A percentile compares a stretch with the other conserved stretches of the same genome.
phyloP scores from a whole-genome alignment of 1,140 invertebrate species.

The Conopomorpha cramerella region DNA sequence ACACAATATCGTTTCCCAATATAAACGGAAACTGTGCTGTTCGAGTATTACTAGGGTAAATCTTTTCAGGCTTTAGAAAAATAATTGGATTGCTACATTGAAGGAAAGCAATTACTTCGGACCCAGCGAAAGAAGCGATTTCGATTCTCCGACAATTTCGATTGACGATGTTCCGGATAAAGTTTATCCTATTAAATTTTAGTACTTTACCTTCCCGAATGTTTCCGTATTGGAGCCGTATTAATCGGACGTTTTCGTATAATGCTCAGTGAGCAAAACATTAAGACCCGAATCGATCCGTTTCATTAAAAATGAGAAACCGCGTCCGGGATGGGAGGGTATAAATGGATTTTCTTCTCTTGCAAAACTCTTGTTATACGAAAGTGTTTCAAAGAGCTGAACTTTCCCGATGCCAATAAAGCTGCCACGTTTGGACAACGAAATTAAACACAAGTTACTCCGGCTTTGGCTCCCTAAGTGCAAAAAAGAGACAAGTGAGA shows the following conservation, averaged over 20 bases:
- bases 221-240: conserved; percentile 22
- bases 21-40: conserved; percentile 28
- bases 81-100: conserved; percentile 45
- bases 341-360: too few relatives aligned
- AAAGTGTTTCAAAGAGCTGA: too few relatives aligned
- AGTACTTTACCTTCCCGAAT: conserved; percentile 22
- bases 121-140: conserved; percentile 32
- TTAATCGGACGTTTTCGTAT: too few relatives aligned
- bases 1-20: conserved; percentile 36
- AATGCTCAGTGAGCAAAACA: conserved; percentile 2
- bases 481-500: too few relatives aligned
- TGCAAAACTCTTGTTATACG: too few relatives aligned
- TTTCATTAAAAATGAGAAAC: too few relatives aligned
- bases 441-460: conserved; percentile 15
- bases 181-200: conserved; percentile 33
- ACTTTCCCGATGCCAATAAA: too few relatives aligned
- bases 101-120: conserved; percentile 42
- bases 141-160: conserved; percentile 34
- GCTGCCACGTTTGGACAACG: conserved; percentile 6
- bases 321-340: too few relatives aligned
- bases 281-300: too few relatives aligned
- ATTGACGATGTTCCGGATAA: conserved; percentile 48
- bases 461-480: conserved; percentile 6
- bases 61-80: conserved; percentile 44
- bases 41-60: conserved; percentile 29